These are phyloP conservation scores for Caenorhabditis sp. DNA, from an alignment of 2,888 invertebrate species.

Conservation along the genomic window DNA sequence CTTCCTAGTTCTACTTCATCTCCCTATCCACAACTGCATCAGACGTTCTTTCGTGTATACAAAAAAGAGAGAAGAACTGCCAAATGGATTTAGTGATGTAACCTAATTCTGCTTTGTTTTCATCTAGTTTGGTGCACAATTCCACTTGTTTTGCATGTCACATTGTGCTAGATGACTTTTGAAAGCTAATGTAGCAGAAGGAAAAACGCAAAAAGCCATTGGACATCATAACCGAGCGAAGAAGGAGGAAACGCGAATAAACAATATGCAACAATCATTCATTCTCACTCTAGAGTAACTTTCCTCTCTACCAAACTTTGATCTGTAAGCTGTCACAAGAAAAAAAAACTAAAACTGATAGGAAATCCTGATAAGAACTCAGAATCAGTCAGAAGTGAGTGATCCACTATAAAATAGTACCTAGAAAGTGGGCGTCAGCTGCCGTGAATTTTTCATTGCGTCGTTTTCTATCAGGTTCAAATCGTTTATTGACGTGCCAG, in stretches of 20 bases:
- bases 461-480: conserved; percentile 47
- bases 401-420: conserved; percentile 39
- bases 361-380: conserved; percentile 35
- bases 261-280: conserved; percentile 44
- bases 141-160: conserved; percentile 62
- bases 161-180: conserved; percentile 59
- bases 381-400: conserved; percentile 30
- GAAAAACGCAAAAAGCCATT: conserved; percentile 41
- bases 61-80: conserved; percentile 57
- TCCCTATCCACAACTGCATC: neutral
- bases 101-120: conserved; percentile 63
- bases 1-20: conserved; percentile 7
- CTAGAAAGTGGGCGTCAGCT: conserved; percentile 5
- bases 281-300: conserved; percentile 4
- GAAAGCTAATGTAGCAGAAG: conserved; percentile 60
- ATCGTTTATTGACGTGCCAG: conserved; percentile 36
- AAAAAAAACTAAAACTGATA: conserved; percentile 26
- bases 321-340: neutral
- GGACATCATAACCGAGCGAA: conserved; percentile 15
- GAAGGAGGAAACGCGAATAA: conserved; percentile 33
- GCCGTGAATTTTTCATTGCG: conserved; percentile 29
- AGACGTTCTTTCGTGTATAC: conserved; percentile 34
- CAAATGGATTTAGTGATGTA: conserved; percentile 65
- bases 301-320: conserved; percentile 9
- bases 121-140: conserved; percentile 64